Evolutionary conservation across 2,797 vertebrate species (phyloP).

Genomic region (Chaunax sp.): DNA sequence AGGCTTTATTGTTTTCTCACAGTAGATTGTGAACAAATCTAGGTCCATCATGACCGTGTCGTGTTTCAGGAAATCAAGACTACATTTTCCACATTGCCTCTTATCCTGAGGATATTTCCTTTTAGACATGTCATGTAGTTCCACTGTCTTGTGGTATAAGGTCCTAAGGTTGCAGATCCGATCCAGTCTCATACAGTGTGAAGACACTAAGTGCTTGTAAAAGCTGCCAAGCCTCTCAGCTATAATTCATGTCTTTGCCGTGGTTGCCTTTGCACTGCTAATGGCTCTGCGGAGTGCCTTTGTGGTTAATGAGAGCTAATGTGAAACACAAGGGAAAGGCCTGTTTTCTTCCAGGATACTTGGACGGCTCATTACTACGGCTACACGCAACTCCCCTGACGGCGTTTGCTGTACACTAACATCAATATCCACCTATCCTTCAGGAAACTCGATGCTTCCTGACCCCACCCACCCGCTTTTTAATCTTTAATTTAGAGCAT

Average conservation of each 20-base stretch:
- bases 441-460: not conserved
- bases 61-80: no score
- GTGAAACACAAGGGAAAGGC: not conserved
- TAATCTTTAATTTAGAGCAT: not conserved
- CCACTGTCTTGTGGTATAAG: not conserved
- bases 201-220: not conserved
- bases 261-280: not conserved
- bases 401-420: slow-evolving; percentile 2
- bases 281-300: slow-evolving; percentile 4
- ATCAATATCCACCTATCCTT: not conserved
- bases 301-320: slow-evolving; percentile 29
- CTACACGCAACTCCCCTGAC: slow-evolving; percentile 23
- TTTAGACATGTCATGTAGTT: not conserved
- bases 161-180: no score
- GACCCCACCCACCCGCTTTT: not conserved
- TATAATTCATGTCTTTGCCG: not conserved
- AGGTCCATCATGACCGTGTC: not conserved
- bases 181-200: not conserved
- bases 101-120: not conserved
- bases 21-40: no score
- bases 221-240: not conserved
- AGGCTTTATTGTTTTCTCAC: no score
- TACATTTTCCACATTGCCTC: not conserved
- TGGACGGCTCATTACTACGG: not conserved
- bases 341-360: slow-evolving; percentile 4